Evolutionary conservation across 2,113 vertebrate genomes (phyloP), one percentile per base, ranked within the genome.

Genomic region (Oenanthe oenanthe): DNA sequence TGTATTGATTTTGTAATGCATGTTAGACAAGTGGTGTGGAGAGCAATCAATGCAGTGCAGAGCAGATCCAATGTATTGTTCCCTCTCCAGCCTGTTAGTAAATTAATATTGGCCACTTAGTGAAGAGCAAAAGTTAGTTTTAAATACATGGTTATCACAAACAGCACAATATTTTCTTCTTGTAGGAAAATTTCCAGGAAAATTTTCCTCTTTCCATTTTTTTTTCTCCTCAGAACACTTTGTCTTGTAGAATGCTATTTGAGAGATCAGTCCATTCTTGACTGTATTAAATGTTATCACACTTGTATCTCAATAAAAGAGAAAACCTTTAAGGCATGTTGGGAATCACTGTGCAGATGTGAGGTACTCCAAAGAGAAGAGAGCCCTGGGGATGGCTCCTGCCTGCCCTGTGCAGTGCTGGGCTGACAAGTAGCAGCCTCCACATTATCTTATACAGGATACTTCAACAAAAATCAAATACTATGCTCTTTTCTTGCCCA

Each of bases 91-190:
- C 85, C 93, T 5, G 31, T 79, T 53, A 58, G 50, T 94, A 92
- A 95, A 93, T 97, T 92, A 94, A 83, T 89, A 79, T 47, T 65
- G 57, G 88, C 82, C 72, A 70, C 82, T 96, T 90, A 88, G 57
- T 54, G 72, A 72, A 81, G 63, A 89, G 56, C 74, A 88, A 29
- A 94, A 88, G 42, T 86, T 57, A 70, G 32, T 81, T 91, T 94
- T 94, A 89, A 95, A 48, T 74, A 70, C 9, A 8, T 61, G 31
- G 25, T 20, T 74, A 13, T 81, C 80, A 32, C 54, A 60, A 70
- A 34, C 20, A 74, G 13, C 17, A 5, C 10, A n/a, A 4, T 75
- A 4, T 21, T 57, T 86, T 57, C 47, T 87, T 53, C 31, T 66
- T 62, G 32, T 24, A 13, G 42, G 14, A 66, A 29, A 50, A 83